These are phyloP conservation scores for Pammene aurita DNA, from an alignment of 2,888 invertebrate genomes.

Conservation along the genomic window DNA sequence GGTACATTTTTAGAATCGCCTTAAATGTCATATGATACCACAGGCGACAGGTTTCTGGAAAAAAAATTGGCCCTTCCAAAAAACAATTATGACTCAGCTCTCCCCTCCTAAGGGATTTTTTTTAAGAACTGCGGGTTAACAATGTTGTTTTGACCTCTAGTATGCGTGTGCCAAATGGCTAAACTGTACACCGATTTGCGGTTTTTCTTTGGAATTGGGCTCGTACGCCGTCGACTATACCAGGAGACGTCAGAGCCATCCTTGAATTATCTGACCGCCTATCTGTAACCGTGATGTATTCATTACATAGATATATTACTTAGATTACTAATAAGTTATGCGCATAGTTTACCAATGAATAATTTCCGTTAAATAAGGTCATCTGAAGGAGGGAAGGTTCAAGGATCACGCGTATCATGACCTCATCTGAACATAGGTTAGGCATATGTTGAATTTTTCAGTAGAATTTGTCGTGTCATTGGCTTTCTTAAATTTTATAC, in stretches of 20 bases:
- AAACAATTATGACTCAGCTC: too few species aligned
- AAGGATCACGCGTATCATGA: background rate
- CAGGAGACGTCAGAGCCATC: background rate
- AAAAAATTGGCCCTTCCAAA: too few species aligned
- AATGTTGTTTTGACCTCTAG: too few species aligned
- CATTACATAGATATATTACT: constrained; percentile 1
- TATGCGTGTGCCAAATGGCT: too few species aligned
- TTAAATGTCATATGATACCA: too few species aligned
- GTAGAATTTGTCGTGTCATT: background rate
- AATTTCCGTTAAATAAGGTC: background rate
- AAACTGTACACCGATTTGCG: too few species aligned
- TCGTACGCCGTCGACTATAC: background rate
- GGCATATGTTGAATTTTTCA: constrained; percentile 5
- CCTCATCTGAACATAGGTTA: constrained; percentile 3
- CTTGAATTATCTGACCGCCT: background rate
- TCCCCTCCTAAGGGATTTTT: too few species aligned
- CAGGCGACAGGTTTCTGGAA: too few species aligned
- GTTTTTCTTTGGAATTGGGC: too few species aligned
- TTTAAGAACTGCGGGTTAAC: too few species aligned
- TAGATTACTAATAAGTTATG: background rate
- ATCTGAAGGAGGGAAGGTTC: background rate
- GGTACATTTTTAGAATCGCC: too few species aligned
- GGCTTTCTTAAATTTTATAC: too few species aligned
- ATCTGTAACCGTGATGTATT: background rate
- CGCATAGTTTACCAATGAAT: constrained; percentile 1